Conservation (phyloP, 2,113 vertebrate genomes). For the Dasyprocta punctata region DNA sequence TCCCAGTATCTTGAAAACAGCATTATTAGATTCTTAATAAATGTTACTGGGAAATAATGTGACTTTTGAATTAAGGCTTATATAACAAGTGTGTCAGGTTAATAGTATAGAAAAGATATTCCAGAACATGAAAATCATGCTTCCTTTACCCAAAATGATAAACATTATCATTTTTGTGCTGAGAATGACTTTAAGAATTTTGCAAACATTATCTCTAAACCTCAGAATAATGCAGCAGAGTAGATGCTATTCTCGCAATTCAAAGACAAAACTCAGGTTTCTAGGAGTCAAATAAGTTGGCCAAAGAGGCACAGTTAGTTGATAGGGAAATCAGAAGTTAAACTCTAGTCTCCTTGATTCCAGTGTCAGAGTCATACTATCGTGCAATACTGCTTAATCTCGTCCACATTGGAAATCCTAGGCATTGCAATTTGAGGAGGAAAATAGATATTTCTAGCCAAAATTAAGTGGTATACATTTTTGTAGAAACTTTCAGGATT, state of each 20-base stretch:
- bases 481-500: background rate
- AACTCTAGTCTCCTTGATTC: background rate
- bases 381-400: background rate
- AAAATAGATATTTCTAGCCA: background rate
- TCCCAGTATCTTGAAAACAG: background rate
- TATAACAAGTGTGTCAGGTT: background rate
- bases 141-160: background rate
- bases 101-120: background rate
- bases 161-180: background rate
- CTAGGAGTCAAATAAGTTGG: background rate
- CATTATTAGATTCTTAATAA: background rate
- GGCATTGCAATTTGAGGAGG: background rate
- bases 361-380: background rate
- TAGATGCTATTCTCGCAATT: background rate
- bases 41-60: conserved; percentile 17
- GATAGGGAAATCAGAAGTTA: background rate
- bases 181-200: background rate
- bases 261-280: background rate
- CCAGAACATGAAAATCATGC: background rate
- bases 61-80: conserved; percentile 1
- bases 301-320: background rate
- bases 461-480: conserved; percentile 11
- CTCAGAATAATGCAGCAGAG: background rate
- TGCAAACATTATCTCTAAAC: background rate
- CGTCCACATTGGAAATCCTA: background rate